These are phyloP conservation scores for Plecturocebus donacophilus DNA, from an alignment of 2,113 vertebrate species.

Conservation along the genomic window DNA sequence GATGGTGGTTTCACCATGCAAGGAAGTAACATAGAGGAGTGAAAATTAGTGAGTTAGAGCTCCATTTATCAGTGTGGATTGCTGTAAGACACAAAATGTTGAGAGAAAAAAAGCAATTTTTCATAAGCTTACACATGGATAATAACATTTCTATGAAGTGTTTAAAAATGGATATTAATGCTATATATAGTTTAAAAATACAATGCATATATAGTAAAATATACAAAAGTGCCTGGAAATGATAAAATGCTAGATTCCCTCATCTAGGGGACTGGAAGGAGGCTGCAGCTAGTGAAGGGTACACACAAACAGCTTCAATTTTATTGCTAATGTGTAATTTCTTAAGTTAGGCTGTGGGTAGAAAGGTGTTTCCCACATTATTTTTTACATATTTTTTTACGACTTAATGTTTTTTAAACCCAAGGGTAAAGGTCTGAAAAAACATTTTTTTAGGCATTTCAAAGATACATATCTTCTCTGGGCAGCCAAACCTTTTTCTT, in stretches of 20 bases:
- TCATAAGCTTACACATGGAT: neutral
- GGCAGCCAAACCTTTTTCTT: neutral
- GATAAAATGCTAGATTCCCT: neutral
- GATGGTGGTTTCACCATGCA: neutral
- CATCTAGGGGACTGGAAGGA: neutral
- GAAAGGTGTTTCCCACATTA: neutral
- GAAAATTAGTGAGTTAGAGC: neutral
- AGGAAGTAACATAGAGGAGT: neutral
- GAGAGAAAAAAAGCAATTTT: neutral
- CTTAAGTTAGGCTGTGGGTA: neutral
- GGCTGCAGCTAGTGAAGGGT: too few species aligned
- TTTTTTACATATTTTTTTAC: neutral
- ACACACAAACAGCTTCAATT: neutral
- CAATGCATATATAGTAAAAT: neutral
- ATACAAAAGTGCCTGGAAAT: neutral
- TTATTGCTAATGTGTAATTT: neutral
- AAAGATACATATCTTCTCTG: neutral
- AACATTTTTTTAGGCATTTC: neutral
- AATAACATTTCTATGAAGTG: neutral
- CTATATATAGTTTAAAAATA: neutral
- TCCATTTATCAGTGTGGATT: too few species aligned
- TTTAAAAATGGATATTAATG: neutral
- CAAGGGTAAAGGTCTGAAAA: constrained; percentile 28
- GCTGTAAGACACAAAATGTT: neutral
- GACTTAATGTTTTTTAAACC: neutral